Base-by-base conservation (phyloP, 2,888 invertebrate genomes). In the Oxytorus armatus region DNA sequence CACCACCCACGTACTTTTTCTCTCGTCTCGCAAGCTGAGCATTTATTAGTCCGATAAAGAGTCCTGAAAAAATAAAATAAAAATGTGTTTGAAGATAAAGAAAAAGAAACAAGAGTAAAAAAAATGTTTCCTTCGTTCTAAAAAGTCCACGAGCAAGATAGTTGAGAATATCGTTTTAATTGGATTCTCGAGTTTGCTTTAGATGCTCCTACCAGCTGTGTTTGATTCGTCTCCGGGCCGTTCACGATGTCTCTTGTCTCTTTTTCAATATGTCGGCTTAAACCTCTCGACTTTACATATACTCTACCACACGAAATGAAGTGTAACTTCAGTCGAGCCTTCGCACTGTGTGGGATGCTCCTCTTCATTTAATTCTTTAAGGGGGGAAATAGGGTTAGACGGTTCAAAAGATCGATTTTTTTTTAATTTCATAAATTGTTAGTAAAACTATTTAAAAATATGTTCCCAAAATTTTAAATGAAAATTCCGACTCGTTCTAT, bases 191-290 rank as follows among this genome's bases (percentile, higher is more conserved):
- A 59, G 82, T 82, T 82, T 79, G 74, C 79, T 79, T n/a, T 66
- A 82, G 77, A 77, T 79, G 79, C 72, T 53, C 74, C 42, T 59
- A 72, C 82, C n/a, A 79, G 63, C 77, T 82, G 82, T 65, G 76
- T 74, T 25, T 53, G 25, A n/a, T 21, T 66, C 66, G 18, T 47
- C 11, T 47, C 63, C 25, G 29, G 16, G 29, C 29, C 3, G 5
- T 36, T 36, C 18, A 18, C 18, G 7, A 14, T 16, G 36, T 2
- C 3, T 39, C 7, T 57, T 36, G 18, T 16, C 39, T 23, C 25
- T 53, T 14, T 53, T 53, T 25, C n/a, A 3, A 3, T 51, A 33
- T 33, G 14, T 8, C 4, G 10, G 3, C 10, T 44, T 49, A 25
- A 33, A 47, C n/a, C 33, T 49, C 18, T 18, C 47, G 18, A 36